Base-by-base conservation (phyloP, 1,140 invertebrate species). In the Diprion similis region DNA sequence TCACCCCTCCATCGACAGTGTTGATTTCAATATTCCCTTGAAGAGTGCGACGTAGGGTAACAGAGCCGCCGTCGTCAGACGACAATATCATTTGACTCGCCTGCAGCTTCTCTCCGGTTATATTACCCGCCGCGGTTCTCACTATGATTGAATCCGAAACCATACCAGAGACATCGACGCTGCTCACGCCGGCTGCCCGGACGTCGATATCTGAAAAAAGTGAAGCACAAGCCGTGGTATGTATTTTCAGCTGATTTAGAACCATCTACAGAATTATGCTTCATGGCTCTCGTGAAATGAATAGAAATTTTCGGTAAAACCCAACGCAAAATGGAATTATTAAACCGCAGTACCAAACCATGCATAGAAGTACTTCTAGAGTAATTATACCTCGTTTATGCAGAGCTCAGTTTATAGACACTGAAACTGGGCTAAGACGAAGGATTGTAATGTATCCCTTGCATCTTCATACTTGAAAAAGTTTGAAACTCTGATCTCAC, bases 11-110 rank as follows among this genome's bases (percentile, higher is more conserved):
- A 66, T 75, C 72, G 8, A 72, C 71, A 24, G 75, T 78, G 15
- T 70, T 75, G 7, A 74, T 74, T 68, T 75, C 77, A 46, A 78
- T 77, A 65, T 78, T 68, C 64, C 77, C 77, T 70, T 77, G 75
- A 37, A 77, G 45, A 45, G 48, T 73, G 15, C 72, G 70, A 48
- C 68, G 66, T 11, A 78, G 45, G 37, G 68, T 70, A 6, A 78
- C 71, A 1, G 77, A 78, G 19, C 77, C 77, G 8, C 77, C 77
- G 17, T 77, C 70, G 66, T 66, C 75, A 9, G 73, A 77, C 10
- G 72, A 74, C 15, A 78, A 67, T 24, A n/a, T 70, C 18, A 78
- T 76, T 48, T 74, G 51, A 71, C 76, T 70, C 18, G 65, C 72
- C 51, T 78, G 77, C 37, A 78, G 71, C 72, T 78, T 77, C 10